These are phyloP conservation scores for Drosophila sp. DNA, from an alignment of 1,140 invertebrate genomes.

Conservation along the genomic window DNA sequence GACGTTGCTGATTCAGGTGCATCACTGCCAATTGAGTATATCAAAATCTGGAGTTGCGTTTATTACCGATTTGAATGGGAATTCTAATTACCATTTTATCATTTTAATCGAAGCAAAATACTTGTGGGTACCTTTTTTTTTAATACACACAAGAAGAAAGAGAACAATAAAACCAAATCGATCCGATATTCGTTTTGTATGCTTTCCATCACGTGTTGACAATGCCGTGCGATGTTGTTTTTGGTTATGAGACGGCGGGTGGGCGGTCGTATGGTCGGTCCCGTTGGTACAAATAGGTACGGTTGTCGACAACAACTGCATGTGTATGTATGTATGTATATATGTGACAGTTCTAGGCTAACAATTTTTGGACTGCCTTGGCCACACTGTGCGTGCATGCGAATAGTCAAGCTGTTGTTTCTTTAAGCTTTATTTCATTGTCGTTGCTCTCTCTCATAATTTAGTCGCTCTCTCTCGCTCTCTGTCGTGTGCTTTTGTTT, in stretches of 20 bases:
- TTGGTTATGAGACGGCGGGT: background rate
- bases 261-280: background rate
- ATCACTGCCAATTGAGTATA: background rate
- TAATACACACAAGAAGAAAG: background rate
- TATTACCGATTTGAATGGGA: background rate
- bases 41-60: background rate
- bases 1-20: background rate
- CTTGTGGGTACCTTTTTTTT: background rate
- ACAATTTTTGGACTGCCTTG: slow-evolving; percentile 15
- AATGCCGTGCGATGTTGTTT: slow-evolving; percentile 3
- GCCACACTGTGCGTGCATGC: slow-evolving; percentile 46
- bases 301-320: slow-evolving; percentile 3
- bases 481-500: slow-evolving; percentile 41
- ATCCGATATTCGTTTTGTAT: slow-evolving; percentile 31
- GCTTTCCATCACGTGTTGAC: slow-evolving; percentile 61
- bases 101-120: background rate
- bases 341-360: slow-evolving; percentile 32
- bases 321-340: background rate
- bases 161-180: slow-evolving; percentile 4
- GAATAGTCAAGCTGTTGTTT: slow-evolving; percentile 3
- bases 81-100: background rate
- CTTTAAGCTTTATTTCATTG: background rate
- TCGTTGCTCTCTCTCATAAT: background rate
- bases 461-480: slow-evolving; percentile 12
- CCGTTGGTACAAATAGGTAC: slow-evolving; percentile 8